phyloP scores from a whole-genome alignment of 2,888 invertebrate genomes.

The Ectemnius lituratus region DNA sequence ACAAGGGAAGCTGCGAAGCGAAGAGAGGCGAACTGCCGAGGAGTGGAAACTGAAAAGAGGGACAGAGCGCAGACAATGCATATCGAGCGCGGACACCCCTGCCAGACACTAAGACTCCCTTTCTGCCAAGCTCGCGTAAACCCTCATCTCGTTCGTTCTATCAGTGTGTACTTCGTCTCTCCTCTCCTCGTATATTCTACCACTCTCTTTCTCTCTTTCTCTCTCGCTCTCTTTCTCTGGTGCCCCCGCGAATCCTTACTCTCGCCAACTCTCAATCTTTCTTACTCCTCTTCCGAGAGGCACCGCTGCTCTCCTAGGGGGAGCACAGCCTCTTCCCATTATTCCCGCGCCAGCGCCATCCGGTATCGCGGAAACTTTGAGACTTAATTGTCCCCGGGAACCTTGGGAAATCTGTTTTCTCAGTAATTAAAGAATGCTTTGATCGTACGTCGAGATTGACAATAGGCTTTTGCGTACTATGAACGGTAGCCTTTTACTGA shows the following conservation, averaged over 20 bases:
- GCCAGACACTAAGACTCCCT: constrained; percentile 18
- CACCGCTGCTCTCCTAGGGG: neutral
- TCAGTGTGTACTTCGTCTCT: neutral
- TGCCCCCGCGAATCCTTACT: constrained; percentile 15
- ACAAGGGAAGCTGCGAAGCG: constrained; percentile 9
- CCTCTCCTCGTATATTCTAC: no score
- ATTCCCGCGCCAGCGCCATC: neutral
- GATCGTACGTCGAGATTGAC: no score
- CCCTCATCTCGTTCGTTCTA: constrained; percentile 8
- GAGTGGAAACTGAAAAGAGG: constrained; percentile 48
- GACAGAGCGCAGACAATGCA: constrained; percentile 55
- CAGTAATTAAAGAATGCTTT: neutral
- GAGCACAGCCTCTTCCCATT: constrained; percentile 7
- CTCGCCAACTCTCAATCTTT: constrained; percentile 20
- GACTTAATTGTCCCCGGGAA: constrained; percentile 4
- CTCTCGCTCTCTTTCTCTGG: neutral
- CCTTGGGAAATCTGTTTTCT: neutral
- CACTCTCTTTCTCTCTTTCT: no score
- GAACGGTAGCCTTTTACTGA: no score
- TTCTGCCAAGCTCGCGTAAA: constrained; percentile 13
- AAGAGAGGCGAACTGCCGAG: constrained; percentile 12
- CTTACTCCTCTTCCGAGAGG: constrained; percentile 24
- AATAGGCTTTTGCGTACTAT: no score
- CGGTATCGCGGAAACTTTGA: neutral
- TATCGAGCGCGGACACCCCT: constrained; percentile 54